A percentile compares a stretch with the other conserved stretches of the same genome.
phyloP scores from a whole-genome alignment of 2,888 invertebrate species.

The Brachyptera risi region DNA sequence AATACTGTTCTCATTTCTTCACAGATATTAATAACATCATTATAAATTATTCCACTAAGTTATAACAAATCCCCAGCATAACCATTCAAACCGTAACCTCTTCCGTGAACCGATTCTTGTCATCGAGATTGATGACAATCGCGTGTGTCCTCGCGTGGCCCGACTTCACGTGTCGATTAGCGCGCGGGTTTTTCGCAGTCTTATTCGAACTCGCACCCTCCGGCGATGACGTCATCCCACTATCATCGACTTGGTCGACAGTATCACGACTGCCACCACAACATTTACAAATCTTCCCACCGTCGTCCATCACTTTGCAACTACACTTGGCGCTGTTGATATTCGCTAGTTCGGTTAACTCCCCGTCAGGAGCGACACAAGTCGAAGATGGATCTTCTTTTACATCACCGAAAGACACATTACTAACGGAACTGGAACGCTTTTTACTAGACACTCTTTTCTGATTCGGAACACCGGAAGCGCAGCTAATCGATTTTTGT shows the following conservation, averaged over 20 bases:
- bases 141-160: constrained; percentile 69
- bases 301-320: constrained; percentile 29
- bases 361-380: not conserved
- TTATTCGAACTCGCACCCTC: constrained; percentile 14
- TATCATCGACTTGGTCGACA: not conserved
- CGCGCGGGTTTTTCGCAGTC: constrained; percentile 41
- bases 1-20: too few species aligned
- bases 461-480: not conserved
- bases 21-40: too few species aligned
- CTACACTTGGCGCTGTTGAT: constrained; percentile 36
- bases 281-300: constrained; percentile 27
- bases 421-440: not conserved
- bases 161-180: constrained; percentile 43
- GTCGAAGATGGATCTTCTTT: not conserved
- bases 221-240: not conserved
- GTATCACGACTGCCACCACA: not conserved
- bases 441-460: constrained; percentile 12
- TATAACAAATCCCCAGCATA: too few species aligned
- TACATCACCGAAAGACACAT: constrained; percentile 12
- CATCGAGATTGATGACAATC: constrained; percentile 75
- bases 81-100: constrained; percentile 57
- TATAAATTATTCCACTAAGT: too few species aligned
- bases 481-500: not conserved
- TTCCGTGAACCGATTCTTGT: constrained; percentile 75
- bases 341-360: constrained; percentile 29